Evolutionary conservation across 2,888 invertebrate genomes (phyloP), one percentile per base, ranked within the genome.

Genomic region (Reticulitermes lucifugus): DNA sequence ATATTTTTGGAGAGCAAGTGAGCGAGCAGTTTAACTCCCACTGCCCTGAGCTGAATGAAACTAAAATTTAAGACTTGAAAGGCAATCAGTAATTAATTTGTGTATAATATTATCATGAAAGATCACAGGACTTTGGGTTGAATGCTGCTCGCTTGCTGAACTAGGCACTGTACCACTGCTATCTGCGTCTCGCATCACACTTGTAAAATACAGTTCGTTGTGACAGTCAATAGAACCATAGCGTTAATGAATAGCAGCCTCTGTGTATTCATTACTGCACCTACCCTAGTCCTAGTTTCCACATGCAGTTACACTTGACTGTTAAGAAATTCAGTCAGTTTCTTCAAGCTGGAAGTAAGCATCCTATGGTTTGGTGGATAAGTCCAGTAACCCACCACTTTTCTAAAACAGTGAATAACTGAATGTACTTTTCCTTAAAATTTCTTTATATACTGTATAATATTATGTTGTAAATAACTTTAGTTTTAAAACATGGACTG

Each of bases 151-250:
- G 43, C 70, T 70, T 81, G 81, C 70, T 43, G 80, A 65, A 81
- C 81, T 81, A 43, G 43, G 81, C 81, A 81, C 84, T 86, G 85
- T 85, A 86, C 79, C 84, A 86, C 83, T 86, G 86, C 84, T 86
- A 82, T 86, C 86, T 79, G 79, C 46, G 51, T 79, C 79, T 79
- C 51, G 55, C 79, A 79, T 81, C 81, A 86, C 87, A 87, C 87
- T 83, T 87, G 87, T 87, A 87, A 86, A 87, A 84, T 85, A 77
- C 73, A 86, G 85, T 87, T 87, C 85, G 85, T 86, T 87, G 87
- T 87, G 87, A 86, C 87, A 87, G 87, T 87, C 85, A 87, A 87
- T 87, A 87, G 87, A 87, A 85, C 85, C 87, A 87, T 86, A 87
- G 85, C 83, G 85, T 83, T 87, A 86, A 87, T 86, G 84, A 87